phyloP scores from a whole-genome alignment of 2,888 invertebrate genomes.

The Lasioglossum vierecki region DNA sequence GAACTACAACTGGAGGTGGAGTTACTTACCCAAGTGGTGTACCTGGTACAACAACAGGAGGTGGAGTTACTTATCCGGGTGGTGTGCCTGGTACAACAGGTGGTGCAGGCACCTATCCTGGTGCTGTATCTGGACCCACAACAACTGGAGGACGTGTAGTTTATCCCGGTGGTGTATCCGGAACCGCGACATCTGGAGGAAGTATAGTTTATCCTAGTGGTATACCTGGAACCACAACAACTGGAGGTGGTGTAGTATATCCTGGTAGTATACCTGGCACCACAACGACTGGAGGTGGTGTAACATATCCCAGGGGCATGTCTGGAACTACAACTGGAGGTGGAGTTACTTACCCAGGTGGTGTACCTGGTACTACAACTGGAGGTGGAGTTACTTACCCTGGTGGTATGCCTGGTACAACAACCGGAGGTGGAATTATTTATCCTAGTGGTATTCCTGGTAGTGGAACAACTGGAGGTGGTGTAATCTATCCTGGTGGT shows the following conservation, averaged over 20 bases:
- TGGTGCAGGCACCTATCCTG: no score
- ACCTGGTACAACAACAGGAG: constrained; percentile 10
- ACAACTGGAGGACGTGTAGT: constrained; percentile 25
- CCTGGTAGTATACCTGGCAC: not conserved
- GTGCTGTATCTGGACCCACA: no score
- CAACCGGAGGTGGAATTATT: not conserved
- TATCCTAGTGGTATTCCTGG: not conserved
- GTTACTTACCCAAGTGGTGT: not conserved
- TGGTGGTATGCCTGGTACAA: not conserved
- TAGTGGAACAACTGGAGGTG: not conserved
- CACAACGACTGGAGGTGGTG: not conserved
- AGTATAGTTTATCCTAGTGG: constrained; percentile 30
- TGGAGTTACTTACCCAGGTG: not conserved
- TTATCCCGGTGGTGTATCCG: constrained; percentile 25
- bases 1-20: not conserved
- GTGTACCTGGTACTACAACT: not conserved
- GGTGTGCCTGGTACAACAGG: not conserved
- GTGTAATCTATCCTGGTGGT: not conserved
- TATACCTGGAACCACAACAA: not conserved
- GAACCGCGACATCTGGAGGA: not conserved
- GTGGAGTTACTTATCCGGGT: not conserved
- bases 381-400: not conserved
- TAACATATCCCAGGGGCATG: not conserved
- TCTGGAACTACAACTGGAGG: not conserved
- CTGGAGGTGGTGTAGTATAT: constrained; percentile 13